Evolutionary conservation across 2,888 invertebrate genomes (phyloP).

Genomic region (Ceraclea dissimilis): DNA sequence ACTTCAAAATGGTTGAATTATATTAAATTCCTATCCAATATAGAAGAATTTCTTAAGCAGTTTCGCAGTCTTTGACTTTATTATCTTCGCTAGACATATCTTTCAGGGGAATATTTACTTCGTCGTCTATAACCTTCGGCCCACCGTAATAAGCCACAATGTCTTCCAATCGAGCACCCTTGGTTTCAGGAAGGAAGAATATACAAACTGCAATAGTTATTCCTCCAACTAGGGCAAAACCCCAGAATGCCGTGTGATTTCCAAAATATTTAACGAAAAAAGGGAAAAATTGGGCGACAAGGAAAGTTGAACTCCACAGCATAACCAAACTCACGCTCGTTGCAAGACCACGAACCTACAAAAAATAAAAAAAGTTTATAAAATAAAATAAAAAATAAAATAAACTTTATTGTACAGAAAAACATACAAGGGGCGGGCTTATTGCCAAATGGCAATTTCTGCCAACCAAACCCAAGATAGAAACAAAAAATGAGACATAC

Average conservation of each 20-base stretch:
- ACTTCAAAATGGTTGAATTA: too few species aligned
- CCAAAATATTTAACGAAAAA: constrained; percentile 29
- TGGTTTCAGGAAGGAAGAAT: constrained; percentile 38
- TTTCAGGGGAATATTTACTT: background rate
- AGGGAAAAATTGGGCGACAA: constrained; percentile 21
- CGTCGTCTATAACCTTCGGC: background rate
- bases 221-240: constrained; percentile 34
- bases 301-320: constrained; percentile 36
- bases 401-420: too few species aligned
- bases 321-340: constrained; percentile 36
- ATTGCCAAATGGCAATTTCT: too few species aligned
- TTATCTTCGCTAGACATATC: background rate
- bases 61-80: too few species aligned
- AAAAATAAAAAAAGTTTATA: constrained; percentile 11
- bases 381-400: background rate
- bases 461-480: too few species aligned
- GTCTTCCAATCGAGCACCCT: constrained; percentile 36
- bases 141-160: constrained; percentile 29
- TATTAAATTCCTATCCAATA: too few species aligned
- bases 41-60: too few species aligned
- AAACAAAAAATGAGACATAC: too few species aligned
- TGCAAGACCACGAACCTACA: constrained; percentile 36
- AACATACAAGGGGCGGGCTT: too few species aligned
- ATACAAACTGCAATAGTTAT: constrained; percentile 32
- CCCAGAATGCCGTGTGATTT: constrained; percentile 34